These are phyloP conservation scores for Pedicia rivosa DNA, from an alignment of 2,888 invertebrate species.

Conservation along the genomic window DNA sequence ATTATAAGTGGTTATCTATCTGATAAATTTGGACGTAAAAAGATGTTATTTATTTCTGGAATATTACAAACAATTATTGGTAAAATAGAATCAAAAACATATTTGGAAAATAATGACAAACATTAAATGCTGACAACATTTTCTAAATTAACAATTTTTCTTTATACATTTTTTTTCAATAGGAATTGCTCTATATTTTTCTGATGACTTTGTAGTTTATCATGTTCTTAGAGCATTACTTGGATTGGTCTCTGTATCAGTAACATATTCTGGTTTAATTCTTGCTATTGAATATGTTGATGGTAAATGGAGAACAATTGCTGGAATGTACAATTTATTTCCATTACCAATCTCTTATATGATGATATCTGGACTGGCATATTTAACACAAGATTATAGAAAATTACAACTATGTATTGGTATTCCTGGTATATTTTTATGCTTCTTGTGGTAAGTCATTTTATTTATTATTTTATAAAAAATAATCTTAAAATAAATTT, in stretches of 20 bases:
- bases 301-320: conserved; percentile 63
- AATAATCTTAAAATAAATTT: too few species aligned
- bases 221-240: conserved; percentile 49
- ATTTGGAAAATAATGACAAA: too few species aligned
- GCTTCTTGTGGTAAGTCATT: conserved; percentile 44
- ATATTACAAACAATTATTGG: conserved; percentile 51
- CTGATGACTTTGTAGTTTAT: conserved; percentile 54
- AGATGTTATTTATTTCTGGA: conserved; percentile 53
- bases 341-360: conserved; percentile 63
- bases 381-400: conserved; percentile 54
- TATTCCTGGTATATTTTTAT: conserved; percentile 50
- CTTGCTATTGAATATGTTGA: conserved; percentile 63
- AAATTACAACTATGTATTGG: conserved; percentile 55
- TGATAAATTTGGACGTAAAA: conserved; percentile 66
- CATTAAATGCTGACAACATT: too few species aligned
- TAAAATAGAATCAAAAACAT: conserved; percentile 13
- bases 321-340: conserved; percentile 66
- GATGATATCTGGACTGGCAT: conserved; percentile 53
- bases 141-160: background rate
- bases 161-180: conserved; percentile 4
- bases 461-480: background rate
- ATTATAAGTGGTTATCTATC: conserved; percentile 64
- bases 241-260: conserved; percentile 65
- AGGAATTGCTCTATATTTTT: conserved; percentile 49
- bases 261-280: conserved; percentile 67